Percentiles rank a stretch among this genome's conserved stretches.
These are phyloP conservation scores for Haplochromis burtoni DNA, from an alignment of 2,113 vertebrate species.

Conservation along the genomic window DNA sequence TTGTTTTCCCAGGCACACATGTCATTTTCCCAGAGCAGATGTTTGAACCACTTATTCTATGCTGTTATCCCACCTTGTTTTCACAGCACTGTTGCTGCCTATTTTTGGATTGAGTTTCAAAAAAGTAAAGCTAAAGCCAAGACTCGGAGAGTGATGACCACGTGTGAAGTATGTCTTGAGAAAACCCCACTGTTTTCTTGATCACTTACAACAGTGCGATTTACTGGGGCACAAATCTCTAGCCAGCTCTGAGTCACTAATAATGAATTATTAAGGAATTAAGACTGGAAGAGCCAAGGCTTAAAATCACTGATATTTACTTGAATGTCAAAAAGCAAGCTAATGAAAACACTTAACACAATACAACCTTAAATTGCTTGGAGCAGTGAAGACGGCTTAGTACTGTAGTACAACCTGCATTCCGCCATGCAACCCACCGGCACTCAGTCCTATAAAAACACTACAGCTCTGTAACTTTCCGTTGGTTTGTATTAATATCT, in stretches of 20 bases:
- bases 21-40: conserved; percentile 39
- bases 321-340: neutral
- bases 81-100: conserved; percentile 22
- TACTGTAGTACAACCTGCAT: neutral
- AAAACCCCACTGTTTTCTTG: neutral
- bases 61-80: conserved; percentile 31
- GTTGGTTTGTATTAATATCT: neutral
- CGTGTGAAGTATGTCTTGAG: neutral
- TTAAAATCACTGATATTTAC: neutral
- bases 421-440: neutral
- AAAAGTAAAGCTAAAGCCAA: conserved; percentile 13
- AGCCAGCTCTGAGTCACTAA: neutral
- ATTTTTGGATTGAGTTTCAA: conserved; percentile 31
- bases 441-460: neutral
- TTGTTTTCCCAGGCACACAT: neutral
- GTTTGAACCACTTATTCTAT: conserved; percentile 28
- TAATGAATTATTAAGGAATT: neutral
- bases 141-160: neutral
- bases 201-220: neutral
- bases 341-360: neutral
- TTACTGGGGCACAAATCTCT: neutral
- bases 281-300: neutral
- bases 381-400: neutral
- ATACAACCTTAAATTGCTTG: neutral
- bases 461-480: neutral